Percentiles rank a stretch among this genome's conserved stretches.
These are phyloP conservation scores for Megalops cyprinoides DNA, from an alignment of 2,797 vertebrate genomes.

Conservation along the genomic window DNA sequence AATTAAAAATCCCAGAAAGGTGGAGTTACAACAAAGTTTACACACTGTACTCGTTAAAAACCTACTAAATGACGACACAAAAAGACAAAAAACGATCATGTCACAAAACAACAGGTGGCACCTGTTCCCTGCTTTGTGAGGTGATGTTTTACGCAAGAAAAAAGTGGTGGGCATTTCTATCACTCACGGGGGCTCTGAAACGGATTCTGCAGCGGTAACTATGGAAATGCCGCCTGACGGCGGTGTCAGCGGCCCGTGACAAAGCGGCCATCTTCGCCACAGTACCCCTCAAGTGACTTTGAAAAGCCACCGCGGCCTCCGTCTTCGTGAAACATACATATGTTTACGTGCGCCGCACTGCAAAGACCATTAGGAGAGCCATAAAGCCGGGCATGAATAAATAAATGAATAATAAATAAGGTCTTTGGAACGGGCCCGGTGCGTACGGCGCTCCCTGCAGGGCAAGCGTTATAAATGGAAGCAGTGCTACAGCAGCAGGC, in stretches of 20 bases:
- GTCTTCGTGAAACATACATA: constrained; percentile 31
- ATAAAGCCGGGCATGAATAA: constrained; percentile 48
- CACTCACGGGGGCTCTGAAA: neutral
- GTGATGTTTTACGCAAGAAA: no score
- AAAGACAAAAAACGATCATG: no score
- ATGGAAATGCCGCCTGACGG: neutral
- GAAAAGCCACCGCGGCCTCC: constrained; percentile 23
- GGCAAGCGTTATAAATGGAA: constrained; percentile 50
- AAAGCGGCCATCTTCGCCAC: neutral
- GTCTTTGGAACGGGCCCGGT: constrained; percentile 35
- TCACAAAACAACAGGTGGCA: neutral
- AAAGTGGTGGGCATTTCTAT: neutral
- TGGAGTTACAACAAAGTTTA: neutral
- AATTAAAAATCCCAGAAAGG: neutral
- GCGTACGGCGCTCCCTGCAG: constrained; percentile 46
- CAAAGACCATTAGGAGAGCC: constrained; percentile 30
- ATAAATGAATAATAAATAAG: constrained; percentile 58
- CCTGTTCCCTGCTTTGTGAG: neutral
- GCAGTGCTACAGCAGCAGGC: constrained; percentile 44
- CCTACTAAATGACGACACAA: no score
- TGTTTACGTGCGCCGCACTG: constrained; percentile 37
- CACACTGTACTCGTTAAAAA: neutral
- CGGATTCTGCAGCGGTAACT: neutral
- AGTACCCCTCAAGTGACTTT: constrained; percentile 30
- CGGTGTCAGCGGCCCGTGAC: constrained; percentile 7